These are phyloP conservation scores for Tretioscincus oriximinensis DNA, from an alignment of 2,113 vertebrate species.

Conservation along the genomic window DNA sequence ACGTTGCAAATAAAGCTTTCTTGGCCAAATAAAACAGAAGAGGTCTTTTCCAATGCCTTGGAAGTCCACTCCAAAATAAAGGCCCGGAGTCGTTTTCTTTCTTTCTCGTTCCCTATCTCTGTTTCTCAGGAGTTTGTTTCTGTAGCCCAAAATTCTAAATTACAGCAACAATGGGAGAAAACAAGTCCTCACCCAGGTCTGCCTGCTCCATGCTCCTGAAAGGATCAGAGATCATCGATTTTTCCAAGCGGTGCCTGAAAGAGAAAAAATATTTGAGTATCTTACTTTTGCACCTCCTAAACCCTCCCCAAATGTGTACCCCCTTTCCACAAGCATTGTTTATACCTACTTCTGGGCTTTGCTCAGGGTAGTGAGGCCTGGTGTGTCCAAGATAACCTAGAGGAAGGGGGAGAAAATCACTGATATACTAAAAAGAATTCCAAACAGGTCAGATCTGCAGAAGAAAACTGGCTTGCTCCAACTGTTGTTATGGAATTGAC, in stretches of 20 bases:
- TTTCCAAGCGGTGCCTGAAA: constrained; percentile 87
- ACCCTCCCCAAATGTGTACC: accelerated
- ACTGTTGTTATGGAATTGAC: too few relatives aligned
- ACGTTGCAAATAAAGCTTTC: too few relatives aligned
- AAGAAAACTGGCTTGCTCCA: background rate
- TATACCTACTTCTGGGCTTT: constrained; percentile 85
- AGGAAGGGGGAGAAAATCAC: constrained; percentile 24
- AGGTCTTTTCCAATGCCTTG: too few relatives aligned
- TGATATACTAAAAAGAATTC: background rate
- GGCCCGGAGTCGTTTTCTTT: too few relatives aligned
- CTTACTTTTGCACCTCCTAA: accelerated
- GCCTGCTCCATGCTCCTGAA: constrained; percentile 84
- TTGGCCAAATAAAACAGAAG: too few relatives aligned
- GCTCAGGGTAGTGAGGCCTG: constrained; percentile 81
- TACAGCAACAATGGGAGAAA: background rate
- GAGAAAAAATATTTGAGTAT: background rate
- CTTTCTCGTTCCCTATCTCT: too few relatives aligned
- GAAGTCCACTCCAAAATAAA: too few relatives aligned
- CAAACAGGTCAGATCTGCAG: background rate
- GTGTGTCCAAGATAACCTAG: constrained; percentile 93
- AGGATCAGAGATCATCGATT: constrained; percentile 84
- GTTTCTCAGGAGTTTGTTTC: too few relatives aligned
- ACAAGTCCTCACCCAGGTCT: constrained; percentile 78
- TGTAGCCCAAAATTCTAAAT: too few relatives aligned
- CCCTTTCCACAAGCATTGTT: accelerated